A percentile compares a stretch with the other conserved stretches of the same genome.
These are phyloP conservation scores for Stratiomys singularior DNA, from an alignment of 2,888 invertebrate species.

Conservation along the genomic window DNA sequence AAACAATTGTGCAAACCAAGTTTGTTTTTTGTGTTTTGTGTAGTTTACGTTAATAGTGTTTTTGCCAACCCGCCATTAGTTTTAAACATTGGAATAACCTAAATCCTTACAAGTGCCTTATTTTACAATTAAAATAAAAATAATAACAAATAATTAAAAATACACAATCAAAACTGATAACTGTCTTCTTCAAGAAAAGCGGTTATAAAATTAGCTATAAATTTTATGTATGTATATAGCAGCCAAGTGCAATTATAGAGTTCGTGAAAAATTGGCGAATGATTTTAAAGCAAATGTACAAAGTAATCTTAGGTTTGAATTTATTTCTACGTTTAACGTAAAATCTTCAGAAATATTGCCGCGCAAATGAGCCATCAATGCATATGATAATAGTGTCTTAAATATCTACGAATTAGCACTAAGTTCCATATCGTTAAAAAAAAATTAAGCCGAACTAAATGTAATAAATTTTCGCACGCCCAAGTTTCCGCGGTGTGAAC, in stretches of 20 bases:
- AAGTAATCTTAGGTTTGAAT: conserved; percentile 27
- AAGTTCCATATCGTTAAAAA: background rate
- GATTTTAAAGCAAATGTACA: conserved; percentile 36
- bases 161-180: too few relatives aligned
- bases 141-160: background rate
- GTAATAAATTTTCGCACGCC: conserved; percentile 41
- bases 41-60: background rate
- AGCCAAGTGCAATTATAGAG: background rate
- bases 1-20: background rate
- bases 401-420: background rate
- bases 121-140: too few relatives aligned
- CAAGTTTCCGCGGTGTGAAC: conserved; percentile 42
- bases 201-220: background rate
- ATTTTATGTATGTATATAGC: background rate
- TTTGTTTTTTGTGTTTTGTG: background rate
- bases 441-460: background rate
- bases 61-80: background rate
- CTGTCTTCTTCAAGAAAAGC: too few relatives aligned
- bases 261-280: conserved; percentile 16
- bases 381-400: conserved; percentile 9
- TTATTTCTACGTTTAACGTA: conserved; percentile 7
- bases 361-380: conserved; percentile 13
- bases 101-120: background rate
- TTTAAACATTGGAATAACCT: background rate
- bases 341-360: background rate